Evolutionary conservation across 2,797 vertebrate species (phyloP).

Genomic region (Bradypodion ventrale): DNA sequence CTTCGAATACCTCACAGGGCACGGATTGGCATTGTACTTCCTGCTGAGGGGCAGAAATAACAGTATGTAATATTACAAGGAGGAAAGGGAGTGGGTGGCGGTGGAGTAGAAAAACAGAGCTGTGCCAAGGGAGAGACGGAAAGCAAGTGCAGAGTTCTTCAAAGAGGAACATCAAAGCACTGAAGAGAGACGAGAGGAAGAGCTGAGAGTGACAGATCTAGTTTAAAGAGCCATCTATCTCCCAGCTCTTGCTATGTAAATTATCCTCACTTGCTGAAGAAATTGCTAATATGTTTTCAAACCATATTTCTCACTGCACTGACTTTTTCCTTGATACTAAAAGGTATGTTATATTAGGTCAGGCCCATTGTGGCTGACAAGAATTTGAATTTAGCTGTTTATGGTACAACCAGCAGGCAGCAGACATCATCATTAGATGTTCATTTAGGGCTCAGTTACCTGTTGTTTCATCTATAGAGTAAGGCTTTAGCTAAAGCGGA

Average conservation of each 20-base stretch:
- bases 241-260: constrained; percentile 68
- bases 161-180: constrained; percentile 72
- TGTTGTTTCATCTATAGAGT: too few species aligned
- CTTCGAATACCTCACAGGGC: constrained; percentile 1
- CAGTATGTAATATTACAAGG: constrained; percentile 15
- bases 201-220: constrained; percentile 67
- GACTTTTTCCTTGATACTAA: background rate
- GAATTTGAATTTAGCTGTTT: fast-evolving
- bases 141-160: constrained; percentile 63
- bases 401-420: background rate
- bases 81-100: constrained; percentile 22
- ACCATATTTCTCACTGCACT: constrained; percentile 24
- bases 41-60: background rate
- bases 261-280: constrained; percentile 15
- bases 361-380: background rate
- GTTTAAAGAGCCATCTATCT: constrained; percentile 74
- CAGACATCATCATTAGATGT: background rate
- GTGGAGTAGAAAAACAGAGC: constrained; percentile 55
- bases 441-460: background rate
- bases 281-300: constrained; percentile 53
- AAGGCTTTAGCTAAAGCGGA: background rate
- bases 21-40: constrained; percentile 40
- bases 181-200: constrained; percentile 46
- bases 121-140: constrained; percentile 56
- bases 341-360: background rate